Evolutionary conservation across 2,888 invertebrate species (phyloP).

Genomic region (Drosophila cognata): DNA sequence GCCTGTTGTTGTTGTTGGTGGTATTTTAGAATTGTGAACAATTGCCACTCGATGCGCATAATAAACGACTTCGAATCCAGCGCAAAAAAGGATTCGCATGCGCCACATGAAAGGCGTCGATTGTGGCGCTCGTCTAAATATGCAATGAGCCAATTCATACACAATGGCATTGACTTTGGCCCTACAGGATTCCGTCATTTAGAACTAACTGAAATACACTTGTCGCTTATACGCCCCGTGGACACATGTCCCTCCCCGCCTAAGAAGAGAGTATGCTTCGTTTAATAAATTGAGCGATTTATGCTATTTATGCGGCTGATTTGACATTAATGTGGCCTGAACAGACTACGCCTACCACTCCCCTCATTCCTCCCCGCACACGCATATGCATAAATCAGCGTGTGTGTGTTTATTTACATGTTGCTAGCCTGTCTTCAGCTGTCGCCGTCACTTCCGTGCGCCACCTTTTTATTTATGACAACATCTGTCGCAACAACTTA

Average conservation of each 20-base stretch:
- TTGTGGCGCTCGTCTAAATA: constrained; percentile 46
- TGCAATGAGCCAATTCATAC: constrained; percentile 47
- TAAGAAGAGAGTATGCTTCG: constrained; percentile 52
- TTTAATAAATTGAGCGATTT: constrained; percentile 82
- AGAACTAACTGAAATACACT: constrained; percentile 71
- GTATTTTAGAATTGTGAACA: constrained; percentile 57
- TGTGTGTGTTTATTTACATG: constrained; percentile 71
- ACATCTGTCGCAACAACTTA: constrained; percentile 75
- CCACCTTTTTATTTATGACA: constrained; percentile 77
- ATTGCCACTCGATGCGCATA: constrained; percentile 65
- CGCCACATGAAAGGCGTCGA: constrained; percentile 37
- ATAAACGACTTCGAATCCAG: constrained; percentile 38
- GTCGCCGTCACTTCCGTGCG: constrained; percentile 46
- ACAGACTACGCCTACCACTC: constrained; percentile 53
- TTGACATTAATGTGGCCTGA: constrained; percentile 83
- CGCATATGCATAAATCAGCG: constrained; percentile 58
- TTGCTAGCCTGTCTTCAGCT: constrained; percentile 26
- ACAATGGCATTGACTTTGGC: constrained; percentile 25
- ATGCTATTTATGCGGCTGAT: constrained; percentile 82
- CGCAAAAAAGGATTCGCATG: constrained; percentile 29
- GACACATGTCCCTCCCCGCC: constrained; percentile 9
- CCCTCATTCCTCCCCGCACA: constrained; percentile 8
- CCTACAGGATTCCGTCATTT: constrained; percentile 57
- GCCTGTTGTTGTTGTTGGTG: constrained; percentile 12
- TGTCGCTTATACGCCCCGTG: constrained; percentile 62